Base-by-base conservation (phyloP, 2,797 vertebrate genomes). In the Malurus leucopterus region DNA sequence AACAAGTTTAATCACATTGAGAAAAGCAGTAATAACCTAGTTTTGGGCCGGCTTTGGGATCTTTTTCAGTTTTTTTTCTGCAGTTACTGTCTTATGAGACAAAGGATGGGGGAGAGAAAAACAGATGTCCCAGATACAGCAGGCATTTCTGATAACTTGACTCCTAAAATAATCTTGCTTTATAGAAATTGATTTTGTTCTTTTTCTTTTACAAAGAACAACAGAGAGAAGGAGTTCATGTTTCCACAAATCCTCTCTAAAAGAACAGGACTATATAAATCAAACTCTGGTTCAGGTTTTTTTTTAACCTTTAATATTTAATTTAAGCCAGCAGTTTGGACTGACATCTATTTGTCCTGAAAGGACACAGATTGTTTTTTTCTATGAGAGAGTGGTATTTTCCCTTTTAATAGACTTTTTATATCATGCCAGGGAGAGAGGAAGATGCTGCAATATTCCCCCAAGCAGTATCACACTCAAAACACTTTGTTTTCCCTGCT, bases 121-220 rank as follows among this genome's bases (percentile, higher is more conserved):
- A 71, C 90, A 92, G 78, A 76, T 95, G 94, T 87, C 92, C 92
- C 87, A 93, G 92, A 92, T 94, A 91, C 55, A 90, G 75, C 72
- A 4, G 1, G 65, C 17, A 32, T 91, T 92, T 90, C 91, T 95
- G 91, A 75, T 85, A 93, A 83, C 82, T 84, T 77, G 83, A 89
- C 79, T 94, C 59, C 70, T 72, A 85, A 94, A 95, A 95, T 92
- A 88, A 91, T 93, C 88, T 88, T 91, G 76, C 82, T 91, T 86
- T 90, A 72, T 84, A 94, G 88, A 92, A 94, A 91, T 78, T 77
- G 75, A 93, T 92, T 93, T 90, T 89, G 69, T 85, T 94, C 67
- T 89, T 92, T 80, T 78, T 69, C 80, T 89, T 72, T 77, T 71
- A 47, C 38, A 76, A 89, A 92, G 90, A 92, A 59, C 61, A 91